These are phyloP conservation scores for Hydroisotoma schaefferi DNA, from an alignment of 2,888 invertebrate genomes.

Conservation along the genomic window DNA sequence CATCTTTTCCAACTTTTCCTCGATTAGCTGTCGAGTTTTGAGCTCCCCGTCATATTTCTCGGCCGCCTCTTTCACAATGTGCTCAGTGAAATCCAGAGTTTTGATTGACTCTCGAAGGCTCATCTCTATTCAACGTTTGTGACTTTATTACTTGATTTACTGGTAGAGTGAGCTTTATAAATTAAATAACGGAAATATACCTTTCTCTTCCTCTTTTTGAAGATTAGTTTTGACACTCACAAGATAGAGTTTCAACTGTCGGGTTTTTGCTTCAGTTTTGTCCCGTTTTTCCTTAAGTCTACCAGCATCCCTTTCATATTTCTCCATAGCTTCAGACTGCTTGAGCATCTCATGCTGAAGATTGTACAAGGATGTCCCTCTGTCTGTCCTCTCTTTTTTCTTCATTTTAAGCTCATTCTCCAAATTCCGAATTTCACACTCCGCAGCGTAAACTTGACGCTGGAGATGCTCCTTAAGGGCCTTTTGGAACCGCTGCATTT, in stretches of 20 bases:
- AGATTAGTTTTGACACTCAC: constrained; percentile 58
- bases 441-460: constrained; percentile 63
- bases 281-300: constrained; percentile 57
- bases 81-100: constrained; percentile 46
- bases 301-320: constrained; percentile 57
- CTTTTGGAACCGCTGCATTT: constrained; percentile 69
- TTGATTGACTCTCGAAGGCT: constrained; percentile 37
- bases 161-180: too few relatives aligned
- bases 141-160: not conserved
- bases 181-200: constrained; percentile 19
- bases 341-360: constrained; percentile 61
- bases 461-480: constrained; percentile 64
- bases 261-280: constrained; percentile 57
- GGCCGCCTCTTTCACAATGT: constrained; percentile 41
- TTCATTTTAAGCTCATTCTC: constrained; percentile 56
- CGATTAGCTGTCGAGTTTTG: constrained; percentile 42
- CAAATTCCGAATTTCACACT: constrained; percentile 65
- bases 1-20: constrained; percentile 45
- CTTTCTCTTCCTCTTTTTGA: constrained; percentile 59
- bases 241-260: constrained; percentile 55
- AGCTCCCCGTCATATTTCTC: constrained; percentile 45
- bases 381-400: constrained; percentile 58
- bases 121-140: constrained; percentile 31
- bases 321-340: constrained; percentile 58
- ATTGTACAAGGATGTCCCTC: constrained; percentile 62